phyloP scores from a whole-genome alignment of 1,140 invertebrate genomes.

The Gyrodactylus bullatarudis region DNA sequence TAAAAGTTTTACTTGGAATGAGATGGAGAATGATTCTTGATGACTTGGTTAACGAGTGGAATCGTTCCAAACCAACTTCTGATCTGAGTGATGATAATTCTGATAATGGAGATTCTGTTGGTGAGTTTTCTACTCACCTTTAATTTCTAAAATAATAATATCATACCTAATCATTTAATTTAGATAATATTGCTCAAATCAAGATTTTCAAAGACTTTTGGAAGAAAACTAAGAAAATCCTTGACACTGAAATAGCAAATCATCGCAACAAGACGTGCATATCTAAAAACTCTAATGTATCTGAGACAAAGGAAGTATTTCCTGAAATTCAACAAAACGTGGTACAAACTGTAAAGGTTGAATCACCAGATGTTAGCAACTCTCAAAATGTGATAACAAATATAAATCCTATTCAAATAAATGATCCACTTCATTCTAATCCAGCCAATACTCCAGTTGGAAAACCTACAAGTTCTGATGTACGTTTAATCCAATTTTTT shows the following conservation, averaged over 20 bases:
- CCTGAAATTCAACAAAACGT: not conserved
- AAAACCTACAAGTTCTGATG: not conserved
- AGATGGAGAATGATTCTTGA: not conserved
- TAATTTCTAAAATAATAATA: not conserved
- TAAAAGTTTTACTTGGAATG: slow-evolving; percentile 1
- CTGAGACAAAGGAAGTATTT: not conserved
- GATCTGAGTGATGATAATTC: not conserved
- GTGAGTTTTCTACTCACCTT: not conserved
- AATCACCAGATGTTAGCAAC: not conserved
- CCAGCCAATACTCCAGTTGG: not conserved
- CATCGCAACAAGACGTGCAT: not conserved
- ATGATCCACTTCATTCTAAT: not conserved
- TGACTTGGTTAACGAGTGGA: not conserved
- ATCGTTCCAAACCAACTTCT: not conserved
- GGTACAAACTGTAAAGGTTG: not conserved
- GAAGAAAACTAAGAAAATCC: not conserved
- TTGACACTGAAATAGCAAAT: not conserved
- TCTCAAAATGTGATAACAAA: not conserved
- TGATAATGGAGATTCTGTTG: not conserved
- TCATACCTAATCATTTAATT: no score
- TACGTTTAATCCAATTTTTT: not conserved
- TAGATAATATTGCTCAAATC: not conserved
- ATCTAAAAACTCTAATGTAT: not conserved
- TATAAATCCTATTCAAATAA: not conserved
- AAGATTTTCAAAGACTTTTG: not conserved